Evolutionary conservation across 2,797 vertebrate genomes (phyloP).

Genomic region (Sebastes diploproa): DNA sequence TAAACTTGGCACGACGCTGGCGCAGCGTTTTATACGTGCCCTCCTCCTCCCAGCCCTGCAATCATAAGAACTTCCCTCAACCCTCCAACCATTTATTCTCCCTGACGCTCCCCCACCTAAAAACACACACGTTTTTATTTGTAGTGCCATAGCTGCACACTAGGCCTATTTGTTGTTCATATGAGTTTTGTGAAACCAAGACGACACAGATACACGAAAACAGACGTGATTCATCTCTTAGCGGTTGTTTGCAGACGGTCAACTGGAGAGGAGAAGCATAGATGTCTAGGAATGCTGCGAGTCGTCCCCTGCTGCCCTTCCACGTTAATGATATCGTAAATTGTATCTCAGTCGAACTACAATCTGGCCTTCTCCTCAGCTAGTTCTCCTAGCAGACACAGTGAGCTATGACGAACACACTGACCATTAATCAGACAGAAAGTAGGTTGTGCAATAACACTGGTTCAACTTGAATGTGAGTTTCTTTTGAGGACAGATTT

Average conservation of each 20-base stretch:
- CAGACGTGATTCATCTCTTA: constrained; percentile 33
- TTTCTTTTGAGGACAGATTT: constrained; percentile 32
- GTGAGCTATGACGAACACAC: background rate
- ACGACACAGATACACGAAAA: background rate
- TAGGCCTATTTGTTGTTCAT: background rate
- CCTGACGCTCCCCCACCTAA: background rate
- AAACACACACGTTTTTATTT: constrained; percentile 12
- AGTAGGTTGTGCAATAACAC: background rate
- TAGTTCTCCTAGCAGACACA: background rate
- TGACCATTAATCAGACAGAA: constrained; percentile 36
- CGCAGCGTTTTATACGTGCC: constrained; percentile 2
- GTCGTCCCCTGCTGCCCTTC: constrained; percentile 35
- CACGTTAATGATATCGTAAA: constrained; percentile 61
- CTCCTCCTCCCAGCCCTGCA: constrained; percentile 13
- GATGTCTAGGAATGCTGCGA: constrained; percentile 56
- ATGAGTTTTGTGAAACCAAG: background rate
- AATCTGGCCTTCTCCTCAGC: constrained; percentile 26
- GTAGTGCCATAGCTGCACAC: background rate
- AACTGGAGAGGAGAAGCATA: constrained; percentile 37
- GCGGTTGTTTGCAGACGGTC: constrained; percentile 28
- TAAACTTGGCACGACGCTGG: constrained; percentile 48
- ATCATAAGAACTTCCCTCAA: constrained; percentile 17
- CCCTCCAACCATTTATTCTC: constrained; percentile 1
- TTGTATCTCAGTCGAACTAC: constrained; percentile 25
- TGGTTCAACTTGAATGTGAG: background rate